Evolutionary conservation across 92 coral and sea anemone species (phyloP).

Genomic region (Heteractis magnifica): DNA sequence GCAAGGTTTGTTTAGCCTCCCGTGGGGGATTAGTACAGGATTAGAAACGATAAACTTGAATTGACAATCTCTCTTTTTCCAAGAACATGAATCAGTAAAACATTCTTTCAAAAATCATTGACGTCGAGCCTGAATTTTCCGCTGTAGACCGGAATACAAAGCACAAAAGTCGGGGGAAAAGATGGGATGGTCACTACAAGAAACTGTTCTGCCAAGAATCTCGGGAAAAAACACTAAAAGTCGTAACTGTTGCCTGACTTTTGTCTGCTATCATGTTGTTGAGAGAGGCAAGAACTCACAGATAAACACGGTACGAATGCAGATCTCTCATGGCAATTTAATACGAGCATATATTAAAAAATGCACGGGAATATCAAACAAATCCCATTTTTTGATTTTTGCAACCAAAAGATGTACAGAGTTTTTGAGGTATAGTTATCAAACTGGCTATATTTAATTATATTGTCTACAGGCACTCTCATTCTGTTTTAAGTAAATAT

Average conservation of each 20-base stretch:
- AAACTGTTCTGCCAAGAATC: background rate
- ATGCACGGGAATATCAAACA: background rate
- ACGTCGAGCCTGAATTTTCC: background rate
- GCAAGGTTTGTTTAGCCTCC: slow-evolving; percentile 20
- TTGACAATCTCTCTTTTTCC: background rate
- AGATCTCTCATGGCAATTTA: background rate
- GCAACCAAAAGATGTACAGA: too few species aligned
- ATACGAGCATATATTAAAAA: background rate
- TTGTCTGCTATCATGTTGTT: background rate
- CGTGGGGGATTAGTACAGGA: slow-evolving; percentile 8
- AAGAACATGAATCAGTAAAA: background rate
- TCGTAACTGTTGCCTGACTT: background rate
- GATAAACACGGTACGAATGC: background rate
- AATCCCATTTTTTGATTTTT: background rate
- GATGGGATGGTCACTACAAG: background rate
- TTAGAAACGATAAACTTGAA: slow-evolving; percentile 2
- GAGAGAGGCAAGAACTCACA: background rate
- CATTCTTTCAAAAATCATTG: background rate
- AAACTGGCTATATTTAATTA: too few species aligned
- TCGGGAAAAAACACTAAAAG: background rate
- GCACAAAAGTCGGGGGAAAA: background rate
- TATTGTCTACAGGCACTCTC: too few species aligned
- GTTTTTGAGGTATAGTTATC: too few species aligned
- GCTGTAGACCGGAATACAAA: background rate
- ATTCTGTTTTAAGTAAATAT: too few species aligned